Percentiles rank a stretch among this genome's conserved stretches.
These are phyloP conservation scores for Stichodactyla helianthus DNA, from an alignment of 64 coral and sea anemone genomes.

Conservation along the genomic window DNA sequence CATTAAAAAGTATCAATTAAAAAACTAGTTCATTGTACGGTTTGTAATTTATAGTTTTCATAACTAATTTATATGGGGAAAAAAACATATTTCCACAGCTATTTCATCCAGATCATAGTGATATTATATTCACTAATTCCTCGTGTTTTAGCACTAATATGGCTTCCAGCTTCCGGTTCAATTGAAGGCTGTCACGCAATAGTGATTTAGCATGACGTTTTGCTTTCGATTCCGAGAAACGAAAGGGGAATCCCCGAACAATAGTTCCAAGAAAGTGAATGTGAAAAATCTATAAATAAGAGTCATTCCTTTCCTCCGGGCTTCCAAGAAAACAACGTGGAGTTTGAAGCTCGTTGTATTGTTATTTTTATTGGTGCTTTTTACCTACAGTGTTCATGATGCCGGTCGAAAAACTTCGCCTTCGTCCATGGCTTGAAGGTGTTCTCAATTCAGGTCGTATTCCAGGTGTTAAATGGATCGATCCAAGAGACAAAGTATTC, in stretches of 20 bases:
- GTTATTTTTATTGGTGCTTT: too few relatives aligned
- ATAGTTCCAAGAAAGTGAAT: constrained; percentile 13
- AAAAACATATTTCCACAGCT: too few relatives aligned
- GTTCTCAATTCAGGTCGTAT: constrained; percentile 40
- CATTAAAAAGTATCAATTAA: too few relatives aligned
- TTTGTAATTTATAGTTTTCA: too few relatives aligned
- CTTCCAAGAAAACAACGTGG: neutral
- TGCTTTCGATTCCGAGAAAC: constrained; percentile 32
- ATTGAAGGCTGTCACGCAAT: constrained; percentile 1
- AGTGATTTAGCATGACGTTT: neutral
- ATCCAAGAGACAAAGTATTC: constrained; percentile 55
- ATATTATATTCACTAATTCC: neutral
- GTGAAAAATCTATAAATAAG: constrained; percentile 8
- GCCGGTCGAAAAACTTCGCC: constrained; percentile 57
- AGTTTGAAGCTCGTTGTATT: neutral
- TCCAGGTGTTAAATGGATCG: constrained; percentile 67
- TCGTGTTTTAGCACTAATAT: neutral
- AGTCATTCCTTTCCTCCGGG: neutral
- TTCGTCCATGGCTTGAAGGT: constrained; percentile 73
- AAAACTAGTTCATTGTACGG: too few relatives aligned
- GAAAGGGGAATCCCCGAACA: constrained; percentile 29
- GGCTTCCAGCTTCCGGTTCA: constrained; percentile 3
- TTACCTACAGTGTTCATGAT: neutral
- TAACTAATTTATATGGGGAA: too few relatives aligned
- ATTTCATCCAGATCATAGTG: too few relatives aligned